Percentiles rank a stretch among this genome's conserved stretches.
Evolutionary conservation across 2,888 invertebrate species (phyloP).

Genomic region (Drosophila leonis): DNA sequence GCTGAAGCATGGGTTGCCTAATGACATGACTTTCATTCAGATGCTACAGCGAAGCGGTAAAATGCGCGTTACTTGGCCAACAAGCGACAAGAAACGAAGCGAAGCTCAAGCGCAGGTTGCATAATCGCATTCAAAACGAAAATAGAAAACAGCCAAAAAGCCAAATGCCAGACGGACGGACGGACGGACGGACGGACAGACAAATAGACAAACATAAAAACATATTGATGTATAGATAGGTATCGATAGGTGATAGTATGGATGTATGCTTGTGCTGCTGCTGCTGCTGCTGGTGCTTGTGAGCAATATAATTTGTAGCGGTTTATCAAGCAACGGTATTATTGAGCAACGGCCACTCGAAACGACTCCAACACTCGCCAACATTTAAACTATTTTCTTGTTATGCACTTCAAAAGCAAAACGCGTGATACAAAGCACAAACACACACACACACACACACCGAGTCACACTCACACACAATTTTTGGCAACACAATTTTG

Average conservation of each 20-base stretch:
- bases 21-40: constrained; percentile 51
- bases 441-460: constrained; percentile 20
- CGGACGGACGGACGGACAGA: constrained; percentile 5
- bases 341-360: constrained; percentile 78
- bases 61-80: constrained; percentile 63
- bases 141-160: constrained; percentile 72
- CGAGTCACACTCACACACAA: background rate
- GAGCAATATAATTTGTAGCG: constrained; percentile 76
- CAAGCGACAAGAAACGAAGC: constrained; percentile 57
- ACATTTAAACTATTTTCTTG: constrained; percentile 78
- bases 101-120: constrained; percentile 67
- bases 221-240: constrained; percentile 48
- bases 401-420: constrained; percentile 69
- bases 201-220: constrained; percentile 27
- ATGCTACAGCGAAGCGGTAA: constrained; percentile 42
- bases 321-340: constrained; percentile 80
- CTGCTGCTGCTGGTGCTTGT: constrained; percentile 31
- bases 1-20: constrained; percentile 23
- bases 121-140: constrained; percentile 72
- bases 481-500: constrained; percentile 66
- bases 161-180: background rate
- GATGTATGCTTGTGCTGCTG: constrained; percentile 3
- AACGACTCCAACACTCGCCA: constrained; percentile 66
- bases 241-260: constrained; percentile 36
- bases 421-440: constrained; percentile 44